Evolutionary conservation across 1,140 invertebrate genomes (phyloP).

Genomic region (Parasteatoda tepidariorum): DNA sequence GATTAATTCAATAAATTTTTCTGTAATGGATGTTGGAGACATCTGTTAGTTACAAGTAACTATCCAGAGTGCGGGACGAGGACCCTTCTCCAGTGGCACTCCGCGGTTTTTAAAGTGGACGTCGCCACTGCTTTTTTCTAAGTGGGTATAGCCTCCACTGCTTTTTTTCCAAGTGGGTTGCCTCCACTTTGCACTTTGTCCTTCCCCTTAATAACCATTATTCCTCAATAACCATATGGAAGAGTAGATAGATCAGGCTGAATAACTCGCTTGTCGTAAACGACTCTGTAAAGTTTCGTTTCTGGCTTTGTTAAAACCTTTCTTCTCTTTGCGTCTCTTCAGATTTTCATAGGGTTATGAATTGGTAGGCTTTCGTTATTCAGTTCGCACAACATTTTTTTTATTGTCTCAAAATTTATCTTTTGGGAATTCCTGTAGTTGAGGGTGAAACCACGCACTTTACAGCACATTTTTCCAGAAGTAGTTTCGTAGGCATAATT

Average conservation of each 20-base stretch:
- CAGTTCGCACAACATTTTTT: not conserved
- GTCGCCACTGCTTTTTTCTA: too few relatives aligned
- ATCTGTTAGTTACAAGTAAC: too few relatives aligned
- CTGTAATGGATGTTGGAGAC: too few relatives aligned
- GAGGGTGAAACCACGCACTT: not conserved
- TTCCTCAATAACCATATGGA: not conserved
- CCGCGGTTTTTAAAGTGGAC: too few relatives aligned
- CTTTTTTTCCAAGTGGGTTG: too few relatives aligned
- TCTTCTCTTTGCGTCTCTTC: not conserved
- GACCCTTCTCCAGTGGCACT: too few relatives aligned
- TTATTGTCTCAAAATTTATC: not conserved
- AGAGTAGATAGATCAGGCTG: not conserved
- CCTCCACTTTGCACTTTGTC: too few relatives aligned
- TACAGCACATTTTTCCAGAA: not conserved
- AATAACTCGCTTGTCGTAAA: slow-evolving; percentile 2
- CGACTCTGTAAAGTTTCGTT: not conserved
- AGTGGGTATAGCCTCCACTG: too few relatives aligned
- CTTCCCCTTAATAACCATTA: too few relatives aligned
- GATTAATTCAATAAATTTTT: too few relatives aligned
- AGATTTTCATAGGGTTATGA: not conserved
- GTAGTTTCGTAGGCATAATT: slow-evolving; percentile 8
- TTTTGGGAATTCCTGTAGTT: not conserved
- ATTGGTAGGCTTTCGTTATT: not conserved
- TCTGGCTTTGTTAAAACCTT: not conserved
- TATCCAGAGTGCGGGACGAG: too few relatives aligned